A percentile compares a stretch with the other conserved stretches of the same genome.
These are phyloP conservation scores for Lethocerus indicus DNA, from an alignment of 1,140 invertebrate genomes.

Conservation along the genomic window DNA sequence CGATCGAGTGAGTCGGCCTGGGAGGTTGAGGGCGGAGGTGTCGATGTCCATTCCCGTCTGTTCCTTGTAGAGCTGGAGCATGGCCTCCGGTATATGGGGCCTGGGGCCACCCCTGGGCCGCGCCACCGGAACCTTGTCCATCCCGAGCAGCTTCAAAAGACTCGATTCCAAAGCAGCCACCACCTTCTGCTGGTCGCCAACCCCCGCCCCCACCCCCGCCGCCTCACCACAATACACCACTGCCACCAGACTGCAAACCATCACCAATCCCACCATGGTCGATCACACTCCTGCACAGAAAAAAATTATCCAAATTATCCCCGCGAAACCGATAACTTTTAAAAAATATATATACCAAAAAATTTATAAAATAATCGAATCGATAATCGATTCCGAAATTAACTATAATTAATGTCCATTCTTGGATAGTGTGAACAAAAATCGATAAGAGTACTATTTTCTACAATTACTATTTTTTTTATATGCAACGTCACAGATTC, in stretches of 20 bases:
- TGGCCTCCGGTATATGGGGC: constrained; percentile 51
- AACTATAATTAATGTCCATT: no score
- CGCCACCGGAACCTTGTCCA: constrained; percentile 54
- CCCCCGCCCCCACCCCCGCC: constrained; percentile 15
- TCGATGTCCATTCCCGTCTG: constrained; percentile 37
- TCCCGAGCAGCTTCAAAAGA: constrained; percentile 46
- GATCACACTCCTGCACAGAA: constrained; percentile 32
- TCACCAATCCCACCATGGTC: constrained; percentile 31
- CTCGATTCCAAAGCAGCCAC: constrained; percentile 43
- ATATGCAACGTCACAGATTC: no score
- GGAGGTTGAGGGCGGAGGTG: constrained; percentile 43
- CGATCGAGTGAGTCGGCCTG: constrained; percentile 41
- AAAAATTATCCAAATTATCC: no score
- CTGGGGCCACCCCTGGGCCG: constrained; percentile 24
- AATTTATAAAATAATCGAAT: no score
- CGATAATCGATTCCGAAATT: no score
- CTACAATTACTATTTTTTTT: no score
- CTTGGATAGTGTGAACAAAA: no score
- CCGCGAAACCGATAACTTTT: no score
- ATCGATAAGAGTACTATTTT: no score
- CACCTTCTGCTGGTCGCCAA: constrained; percentile 5
- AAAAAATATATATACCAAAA: no score
- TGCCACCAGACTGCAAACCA: constrained; percentile 24
- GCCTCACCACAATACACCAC: constrained; percentile 10
- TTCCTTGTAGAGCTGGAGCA: constrained; percentile 56